Evolutionary conservation across 2,113 vertebrate genomes (phyloP), one percentile per base, ranked within the genome.

Genomic region (Melanotaenia duboulayi): DNA sequence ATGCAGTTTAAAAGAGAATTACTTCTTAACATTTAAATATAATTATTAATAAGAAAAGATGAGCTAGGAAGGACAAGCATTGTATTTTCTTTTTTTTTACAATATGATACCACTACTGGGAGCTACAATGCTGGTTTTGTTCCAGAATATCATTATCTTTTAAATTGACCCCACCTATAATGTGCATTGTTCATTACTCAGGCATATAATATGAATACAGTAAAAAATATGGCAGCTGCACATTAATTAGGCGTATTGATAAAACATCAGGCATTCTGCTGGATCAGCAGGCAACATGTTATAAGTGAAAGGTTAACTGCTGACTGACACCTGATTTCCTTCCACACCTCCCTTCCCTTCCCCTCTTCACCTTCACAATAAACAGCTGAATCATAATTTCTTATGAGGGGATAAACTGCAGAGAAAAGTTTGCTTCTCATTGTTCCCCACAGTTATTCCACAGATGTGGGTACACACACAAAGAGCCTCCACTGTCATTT

Each of bases 301-400:
- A 90, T 91, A 83, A 92, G 85, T 84, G 81, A 92, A 93, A 93
- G 91, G 91, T 94, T 92, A 92, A 91, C 89, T 89, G 89, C 81
- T 16, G 59, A 57, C 81, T 78, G 81, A 87, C 86, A 87, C 89
- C 89, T 91, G 74, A 92, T 91, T 89, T 92, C 85, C 80, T 75
- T 65, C 68, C 74, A 44, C 61, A 6, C 64, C 76, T 60, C 66
- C 44, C 65, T 25, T 66, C 66, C 71, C 28, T 51, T 20, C 10
- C 67, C 39, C 57, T 57, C 20, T 11, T 56, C 66, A 42, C 50
- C 52, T 49, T 42, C 63, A 61, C 44, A 50, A 65, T 76, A 74
- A 82, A 77, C 60, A 74, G 67, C 74, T 71, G 56, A 78, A 79
- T 87, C 61, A 80, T 79, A 85, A 76, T 89, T 88, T 63, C 71